Percentiles rank a stretch among this genome's conserved stretches.
phyloP scores from a whole-genome alignment of 2,797 vertebrate genomes.

The Phrynocephalus forsythii region DNA sequence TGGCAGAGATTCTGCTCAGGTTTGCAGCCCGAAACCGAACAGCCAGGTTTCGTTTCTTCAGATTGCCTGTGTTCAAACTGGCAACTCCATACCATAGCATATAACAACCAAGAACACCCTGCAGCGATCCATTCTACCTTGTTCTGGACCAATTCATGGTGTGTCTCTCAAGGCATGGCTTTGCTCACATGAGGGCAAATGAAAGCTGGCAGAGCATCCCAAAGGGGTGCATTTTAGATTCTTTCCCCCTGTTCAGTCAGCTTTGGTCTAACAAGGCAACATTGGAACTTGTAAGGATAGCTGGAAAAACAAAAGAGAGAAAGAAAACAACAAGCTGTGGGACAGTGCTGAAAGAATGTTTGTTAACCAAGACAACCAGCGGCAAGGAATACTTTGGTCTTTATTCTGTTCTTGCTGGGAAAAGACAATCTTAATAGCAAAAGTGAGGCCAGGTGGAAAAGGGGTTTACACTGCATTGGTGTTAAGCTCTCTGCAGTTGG shows the following conservation, averaged over 20 bases:
- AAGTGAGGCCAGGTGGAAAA: conserved; percentile 52
- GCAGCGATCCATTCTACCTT: neutral
- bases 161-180: neutral
- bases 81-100: no score
- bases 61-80: no score
- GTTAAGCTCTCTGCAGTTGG: conserved; percentile 62
- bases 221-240: neutral
- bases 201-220: neutral
- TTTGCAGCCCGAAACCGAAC: no score
- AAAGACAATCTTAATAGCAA: conserved; percentile 29
- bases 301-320: conserved; percentile 17
- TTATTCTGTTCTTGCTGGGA: conserved; percentile 49
- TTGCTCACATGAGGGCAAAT: neutral
- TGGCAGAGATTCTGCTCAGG: no score
- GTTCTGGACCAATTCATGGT: neutral
- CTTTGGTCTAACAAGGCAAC: neutral
- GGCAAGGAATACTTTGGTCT: conserved; percentile 45
- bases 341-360: conserved; percentile 3
- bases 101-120: no score
- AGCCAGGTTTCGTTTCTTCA: no score
- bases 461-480: conserved; percentile 43
- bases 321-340: conserved; percentile 8
- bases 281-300: neutral
- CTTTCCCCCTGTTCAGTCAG: neutral
- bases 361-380: conserved; percentile 35